phyloP scores from a whole-genome alignment of 2,797 vertebrate genomes.

The Poeciliopsis infans region DNA sequence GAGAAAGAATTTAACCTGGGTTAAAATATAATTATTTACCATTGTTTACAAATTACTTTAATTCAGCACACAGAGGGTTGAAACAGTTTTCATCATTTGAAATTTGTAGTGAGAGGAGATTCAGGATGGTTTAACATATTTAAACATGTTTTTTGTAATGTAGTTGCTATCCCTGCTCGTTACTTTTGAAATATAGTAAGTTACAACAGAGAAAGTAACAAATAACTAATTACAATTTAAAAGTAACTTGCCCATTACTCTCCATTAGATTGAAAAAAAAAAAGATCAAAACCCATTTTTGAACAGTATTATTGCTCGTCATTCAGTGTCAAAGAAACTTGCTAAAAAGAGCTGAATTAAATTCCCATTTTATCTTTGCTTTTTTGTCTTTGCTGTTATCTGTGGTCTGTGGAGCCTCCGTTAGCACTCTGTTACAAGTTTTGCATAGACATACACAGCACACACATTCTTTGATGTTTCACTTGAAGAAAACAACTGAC shows the following conservation, averaged over 20 bases:
- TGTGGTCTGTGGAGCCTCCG: background rate
- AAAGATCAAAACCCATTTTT: background rate
- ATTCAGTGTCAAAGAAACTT: background rate
- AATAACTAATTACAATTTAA: no score
- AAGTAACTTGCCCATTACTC: no score
- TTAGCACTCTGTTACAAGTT: conserved; percentile 20
- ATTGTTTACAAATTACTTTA: no score
- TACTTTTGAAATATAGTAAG: no score
- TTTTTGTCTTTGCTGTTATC: conserved; percentile 7
- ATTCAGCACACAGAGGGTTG: no score
- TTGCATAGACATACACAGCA: background rate
- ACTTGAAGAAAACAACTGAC: conserved; percentile 14
- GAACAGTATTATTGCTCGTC: background rate
- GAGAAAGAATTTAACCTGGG: background rate
- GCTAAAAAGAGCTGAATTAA: conserved; percentile 3
- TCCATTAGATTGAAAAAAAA: no score
- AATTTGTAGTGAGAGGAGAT: no score
- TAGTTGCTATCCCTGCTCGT: no score
- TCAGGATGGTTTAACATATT: no score
- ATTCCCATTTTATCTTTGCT: conserved; percentile 4
- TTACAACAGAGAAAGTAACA: no score
- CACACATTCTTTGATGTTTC: conserved; percentile 49
- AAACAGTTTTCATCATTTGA: no score
- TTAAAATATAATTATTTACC: background rate
- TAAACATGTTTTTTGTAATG: no score